Conservation (phyloP, 64 coral and sea anemone genomes). For the Porites australiensis region DNA sequence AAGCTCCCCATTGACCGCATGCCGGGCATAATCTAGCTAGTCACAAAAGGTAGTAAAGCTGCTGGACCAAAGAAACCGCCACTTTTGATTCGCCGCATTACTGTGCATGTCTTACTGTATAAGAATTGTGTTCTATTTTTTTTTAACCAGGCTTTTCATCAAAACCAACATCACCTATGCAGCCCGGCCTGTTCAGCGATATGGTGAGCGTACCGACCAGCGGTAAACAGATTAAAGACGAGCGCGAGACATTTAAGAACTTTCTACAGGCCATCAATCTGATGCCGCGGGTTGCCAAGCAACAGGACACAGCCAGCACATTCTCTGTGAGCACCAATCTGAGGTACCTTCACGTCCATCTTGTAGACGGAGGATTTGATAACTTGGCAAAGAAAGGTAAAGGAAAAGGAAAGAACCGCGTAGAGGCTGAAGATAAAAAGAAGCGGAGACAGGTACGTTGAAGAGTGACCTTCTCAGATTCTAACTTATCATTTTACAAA, state of each 20-base stretch:
- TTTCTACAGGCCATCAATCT: constrained; percentile 87
- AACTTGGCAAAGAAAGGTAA: constrained; percentile 79
- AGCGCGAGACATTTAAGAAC: constrained; percentile 93
- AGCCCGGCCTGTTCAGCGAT: constrained; percentile 61
- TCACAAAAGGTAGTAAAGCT: too few relatives aligned
- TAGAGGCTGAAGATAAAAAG: constrained; percentile 29
- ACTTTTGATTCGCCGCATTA: not conserved
- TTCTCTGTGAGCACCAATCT: constrained; percentile 77
- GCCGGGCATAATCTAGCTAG: too few relatives aligned
- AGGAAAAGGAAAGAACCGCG: constrained; percentile 28
- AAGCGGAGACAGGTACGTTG: not conserved
- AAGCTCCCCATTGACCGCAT: too few relatives aligned
- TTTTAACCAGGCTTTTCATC: not conserved
- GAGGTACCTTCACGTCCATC: constrained; percentile 84
- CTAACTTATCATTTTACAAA: too few relatives aligned
- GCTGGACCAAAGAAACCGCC: too few relatives aligned
- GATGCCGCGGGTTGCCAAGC: constrained; percentile 70
- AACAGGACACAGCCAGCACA: constrained; percentile 71
- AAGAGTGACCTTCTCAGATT: too few relatives aligned
- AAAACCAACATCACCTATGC: not conserved
- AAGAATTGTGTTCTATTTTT: not conserved
- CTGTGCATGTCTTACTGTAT: too few relatives aligned
- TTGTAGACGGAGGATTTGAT: constrained; percentile 85
- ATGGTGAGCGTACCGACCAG: constrained; percentile 99
- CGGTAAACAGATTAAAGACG: constrained; percentile 98